Evolutionary conservation across 2,113 vertebrate genomes (phyloP), one percentile per base, ranked within the genome.

Genomic region (Calidris pygmaea): DNA sequence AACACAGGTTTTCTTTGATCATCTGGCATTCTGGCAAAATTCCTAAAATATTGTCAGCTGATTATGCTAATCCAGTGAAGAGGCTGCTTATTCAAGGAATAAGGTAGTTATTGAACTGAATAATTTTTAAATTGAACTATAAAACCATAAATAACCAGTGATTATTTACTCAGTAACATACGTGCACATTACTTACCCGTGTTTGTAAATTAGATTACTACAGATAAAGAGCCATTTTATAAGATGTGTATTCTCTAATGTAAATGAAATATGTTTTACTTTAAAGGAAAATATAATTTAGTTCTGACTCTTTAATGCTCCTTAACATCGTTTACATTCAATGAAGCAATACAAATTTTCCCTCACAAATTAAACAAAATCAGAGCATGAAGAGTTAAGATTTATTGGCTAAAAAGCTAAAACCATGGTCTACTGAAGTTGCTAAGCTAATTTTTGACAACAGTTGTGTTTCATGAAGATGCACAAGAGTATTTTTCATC

Each of bases 161-260:
- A 34, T 73, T 73, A 68, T 85, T 91, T 73, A n/a, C 30, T 71
- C 32, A 74, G 35, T 22, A 41, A 35, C 16, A 14, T 2, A 6
- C 1, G 2, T 9, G 4, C 47, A 71, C 4, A 72, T 8, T 22
- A 60, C 0, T 0, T 34, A 37, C 4, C 15, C 3, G 0, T 39
- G 27, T 56, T 63, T 94, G 50, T 27, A 32, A 45, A 71, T 21
- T n/a, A 37, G 37, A 63, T 19, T 13, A 84, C 35, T 29, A 35
- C 14, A 39, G 8, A 59, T 23, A 50, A 72, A 56, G 12, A n/a
- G 10, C 2, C 5, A 41, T 34, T 94, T 77, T n/a, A 45, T 55
- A 70, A 77, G 45, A 62, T 16, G 5, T 1, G 10, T 70, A 41
- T 63, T 81, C 34, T 20, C 37, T 67, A 47, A 27, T 5, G 11